Base-by-base conservation (phyloP, 1,140 invertebrate genomes). In the Acromyrmex charruanus region DNA sequence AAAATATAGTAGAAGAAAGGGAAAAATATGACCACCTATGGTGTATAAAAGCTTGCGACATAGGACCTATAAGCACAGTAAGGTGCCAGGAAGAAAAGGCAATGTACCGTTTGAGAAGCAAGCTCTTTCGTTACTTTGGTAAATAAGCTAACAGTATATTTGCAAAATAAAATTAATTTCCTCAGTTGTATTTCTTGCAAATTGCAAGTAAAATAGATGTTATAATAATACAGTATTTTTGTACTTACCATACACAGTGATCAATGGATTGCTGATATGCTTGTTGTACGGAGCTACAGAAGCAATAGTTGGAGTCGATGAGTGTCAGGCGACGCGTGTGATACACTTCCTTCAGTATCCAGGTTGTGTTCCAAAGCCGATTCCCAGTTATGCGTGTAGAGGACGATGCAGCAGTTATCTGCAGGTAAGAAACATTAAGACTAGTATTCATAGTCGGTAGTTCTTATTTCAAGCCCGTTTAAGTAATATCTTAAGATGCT, bases 301-400 rank as follows among this genome's bases (percentile, higher is more conserved):
- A 85, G 95, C 94, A 59, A 93, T 96, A 14, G 92, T 95, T 92
- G 91, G 94, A 91, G 96, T 96, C 0, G 98, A 99, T 93, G 98
- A 99, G 94, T 99, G 98, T 92, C 97, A 98, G 94, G 97, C 99
- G 72, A 98, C 98, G 25, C 98, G 98, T 1, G 98, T 99, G 31
- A 98, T 99, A 81, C 98, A 99, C 94, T 97, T 99, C 2, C 96
- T 99, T 9, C 98, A 98, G 94, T 98, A 98, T 95, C 97, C 98
- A 4, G 98, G 98, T 51, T 99, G 98, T 95, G 97, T 98, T 35
- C 98, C 98, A 25, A 99, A 99, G 94, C 98, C 98, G 3, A 99
- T 99, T 91, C 98, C 98, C 7, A 99, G 98, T 66, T 99, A 98
- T 95, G 98, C 98, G 12, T 99, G 98, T 93, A 98, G 97, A 85